Evolutionary conservation across 2,797 vertebrate species (phyloP).

Genomic region (Microctenopoma lineatum): DNA sequence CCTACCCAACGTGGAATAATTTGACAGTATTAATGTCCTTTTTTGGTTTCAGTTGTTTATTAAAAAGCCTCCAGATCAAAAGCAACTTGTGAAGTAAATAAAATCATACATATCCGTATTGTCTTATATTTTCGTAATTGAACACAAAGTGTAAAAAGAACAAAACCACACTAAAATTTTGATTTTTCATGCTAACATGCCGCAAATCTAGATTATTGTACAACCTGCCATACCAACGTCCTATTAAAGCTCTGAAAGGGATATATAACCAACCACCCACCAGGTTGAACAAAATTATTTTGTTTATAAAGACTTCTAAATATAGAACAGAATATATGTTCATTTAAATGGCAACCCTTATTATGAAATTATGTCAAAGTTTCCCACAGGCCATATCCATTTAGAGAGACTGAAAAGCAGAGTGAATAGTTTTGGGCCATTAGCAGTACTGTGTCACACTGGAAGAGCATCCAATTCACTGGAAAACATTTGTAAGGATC

Average conservation of each 20-base stretch:
- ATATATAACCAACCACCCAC: slow-evolving; percentile 32
- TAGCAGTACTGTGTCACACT: slow-evolving; percentile 46
- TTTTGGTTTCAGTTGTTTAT: slow-evolving; percentile 78
- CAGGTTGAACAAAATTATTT: slow-evolving; percentile 26
- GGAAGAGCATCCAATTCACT: slow-evolving; percentile 40
- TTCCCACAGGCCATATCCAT: slow-evolving; percentile 43
- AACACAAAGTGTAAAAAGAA: slow-evolving; percentile 62
- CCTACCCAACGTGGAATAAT: slow-evolving; percentile 54
- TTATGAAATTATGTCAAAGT: slow-evolving; percentile 35
- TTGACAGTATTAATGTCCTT: slow-evolving; percentile 65
- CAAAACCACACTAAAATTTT: slow-evolving; percentile 62
- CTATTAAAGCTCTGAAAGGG: slow-evolving; percentile 38
- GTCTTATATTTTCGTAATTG: slow-evolving; percentile 60
- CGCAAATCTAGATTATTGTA: slow-evolving; percentile 53
- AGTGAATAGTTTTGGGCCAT: slow-evolving; percentile 19
- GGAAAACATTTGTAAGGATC: slow-evolving; percentile 51
- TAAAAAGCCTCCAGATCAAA: slow-evolving; percentile 79
- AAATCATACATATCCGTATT: slow-evolving; percentile 74
- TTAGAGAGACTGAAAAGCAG: slow-evolving; percentile 38
- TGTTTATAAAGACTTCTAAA: slow-evolving; percentile 23
- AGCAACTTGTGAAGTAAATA: slow-evolving; percentile 72
- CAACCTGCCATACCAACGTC: slow-evolving; percentile 48
- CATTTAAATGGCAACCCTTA: slow-evolving; percentile 50
- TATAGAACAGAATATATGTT: neutral
- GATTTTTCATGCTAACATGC: slow-evolving; percentile 65